Evolutionary conservation across 2,113 vertebrate species (phyloP).

Genomic region (Forbesichthys agassizii): DNA sequence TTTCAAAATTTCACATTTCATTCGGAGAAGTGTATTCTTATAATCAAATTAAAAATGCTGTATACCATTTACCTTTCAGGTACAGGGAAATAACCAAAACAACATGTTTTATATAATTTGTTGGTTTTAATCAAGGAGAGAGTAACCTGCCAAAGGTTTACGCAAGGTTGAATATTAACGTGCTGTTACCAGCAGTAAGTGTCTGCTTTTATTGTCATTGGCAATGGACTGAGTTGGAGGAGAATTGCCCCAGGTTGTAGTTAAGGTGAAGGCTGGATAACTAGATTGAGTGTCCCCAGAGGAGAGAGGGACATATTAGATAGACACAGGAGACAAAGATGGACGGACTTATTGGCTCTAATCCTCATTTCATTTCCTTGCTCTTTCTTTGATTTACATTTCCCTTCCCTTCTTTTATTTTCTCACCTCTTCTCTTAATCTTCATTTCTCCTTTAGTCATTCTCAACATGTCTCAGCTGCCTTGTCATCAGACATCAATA

Average conservation of each 20-base stretch:
- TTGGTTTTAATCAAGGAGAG: background rate
- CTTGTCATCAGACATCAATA: slow-evolving; percentile 21
- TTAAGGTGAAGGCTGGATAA: background rate
- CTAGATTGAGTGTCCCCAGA: background rate
- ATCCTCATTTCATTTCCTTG: background rate
- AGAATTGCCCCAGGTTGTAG: background rate
- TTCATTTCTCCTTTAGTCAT: background rate
- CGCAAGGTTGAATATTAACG: background rate
- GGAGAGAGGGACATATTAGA: background rate
- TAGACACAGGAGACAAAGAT: background rate
- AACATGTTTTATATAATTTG: background rate
- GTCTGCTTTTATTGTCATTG: background rate
- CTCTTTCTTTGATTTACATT: background rate
- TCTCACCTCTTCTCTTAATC: background rate
- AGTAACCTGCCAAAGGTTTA: too few relatives aligned
- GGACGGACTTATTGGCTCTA: background rate
- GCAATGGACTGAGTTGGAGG: background rate
- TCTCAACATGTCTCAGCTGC: slow-evolving; percentile 9
- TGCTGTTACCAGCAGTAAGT: background rate
- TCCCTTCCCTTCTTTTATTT: background rate
- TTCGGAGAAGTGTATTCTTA: too few relatives aligned
- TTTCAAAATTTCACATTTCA: background rate
- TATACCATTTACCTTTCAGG: background rate
- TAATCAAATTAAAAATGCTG: background rate
- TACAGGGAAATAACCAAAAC: background rate